phyloP scores from a whole-genome alignment of 37 sponge, comb jelly and placozoan genomes.

The Theonella swinhoei region DNA sequence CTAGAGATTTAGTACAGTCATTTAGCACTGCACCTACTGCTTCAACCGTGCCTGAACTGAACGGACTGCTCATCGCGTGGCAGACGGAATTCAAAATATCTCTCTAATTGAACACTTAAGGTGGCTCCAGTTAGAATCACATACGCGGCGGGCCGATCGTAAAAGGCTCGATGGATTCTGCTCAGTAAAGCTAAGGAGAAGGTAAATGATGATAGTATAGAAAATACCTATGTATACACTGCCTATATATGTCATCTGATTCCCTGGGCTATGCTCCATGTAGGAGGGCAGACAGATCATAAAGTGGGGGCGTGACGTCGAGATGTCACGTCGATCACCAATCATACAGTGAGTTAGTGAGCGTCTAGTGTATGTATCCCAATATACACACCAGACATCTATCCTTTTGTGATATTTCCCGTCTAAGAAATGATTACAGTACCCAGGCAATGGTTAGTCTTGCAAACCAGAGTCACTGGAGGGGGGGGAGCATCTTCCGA shows the following conservation, averaged over 20 bases:
- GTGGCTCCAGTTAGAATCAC: too few relatives aligned
- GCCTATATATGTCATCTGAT: background rate
- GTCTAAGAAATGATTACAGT: too few relatives aligned
- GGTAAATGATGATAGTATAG: background rate
- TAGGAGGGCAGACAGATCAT: background rate
- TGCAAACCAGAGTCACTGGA: too few relatives aligned
- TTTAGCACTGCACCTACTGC: conserved; percentile 72
- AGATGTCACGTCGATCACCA: background rate
- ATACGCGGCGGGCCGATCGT: too few relatives aligned
- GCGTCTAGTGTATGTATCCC: too few relatives aligned
- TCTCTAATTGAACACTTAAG: background rate
- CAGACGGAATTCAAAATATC: background rate
- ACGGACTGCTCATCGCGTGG: background rate
- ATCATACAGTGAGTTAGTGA: background rate
- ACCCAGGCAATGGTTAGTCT: too few relatives aligned
- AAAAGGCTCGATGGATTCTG: too few relatives aligned
- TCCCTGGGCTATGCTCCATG: background rate
- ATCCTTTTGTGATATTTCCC: too few relatives aligned
- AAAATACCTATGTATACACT: background rate
- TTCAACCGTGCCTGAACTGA: conserved; percentile 26
- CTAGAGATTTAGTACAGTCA: conserved; percentile 41
- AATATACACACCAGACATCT: too few relatives aligned
- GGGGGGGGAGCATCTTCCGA: too few relatives aligned
- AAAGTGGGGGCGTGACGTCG: background rate
- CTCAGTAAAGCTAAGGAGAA: background rate